phyloP scores from a whole-genome alignment of 1,140 invertebrate genomes.

The Danaus plexippus region DNA sequence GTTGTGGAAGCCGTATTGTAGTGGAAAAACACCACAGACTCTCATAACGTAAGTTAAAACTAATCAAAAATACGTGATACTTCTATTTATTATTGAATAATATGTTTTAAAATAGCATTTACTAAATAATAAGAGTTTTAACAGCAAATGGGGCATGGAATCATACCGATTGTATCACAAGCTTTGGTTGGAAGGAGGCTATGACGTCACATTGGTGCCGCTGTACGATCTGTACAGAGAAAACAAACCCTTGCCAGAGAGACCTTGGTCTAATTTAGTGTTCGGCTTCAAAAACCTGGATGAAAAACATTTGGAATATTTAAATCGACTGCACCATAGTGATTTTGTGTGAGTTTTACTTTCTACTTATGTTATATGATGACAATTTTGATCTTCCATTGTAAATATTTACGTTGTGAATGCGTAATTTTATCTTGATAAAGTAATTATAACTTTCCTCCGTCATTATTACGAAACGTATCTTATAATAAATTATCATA shows the following conservation, averaged over 20 bases:
- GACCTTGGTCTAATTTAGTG: constrained; percentile 72
- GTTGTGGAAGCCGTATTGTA: constrained; percentile 80
- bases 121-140: constrained; percentile 13
- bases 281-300: constrained; percentile 73
- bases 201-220: constrained; percentile 74
- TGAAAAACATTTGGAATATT: constrained; percentile 62
- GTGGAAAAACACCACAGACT: constrained; percentile 73
- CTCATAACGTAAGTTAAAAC: constrained; percentile 72
- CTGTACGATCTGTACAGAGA: constrained; percentile 69
- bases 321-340: constrained; percentile 57
- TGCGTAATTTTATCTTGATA: too few species aligned
- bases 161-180: constrained; percentile 75
- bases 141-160: constrained; percentile 75
- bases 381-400: too few species aligned
- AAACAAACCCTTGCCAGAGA: constrained; percentile 35
- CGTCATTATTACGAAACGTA: too few species aligned
- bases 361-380: too few species aligned
- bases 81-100: not conserved
- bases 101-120: constrained; percentile 1
- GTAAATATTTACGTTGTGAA: too few species aligned
- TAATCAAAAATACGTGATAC: not conserved
- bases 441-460: too few species aligned
- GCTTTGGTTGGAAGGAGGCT: constrained; percentile 75
- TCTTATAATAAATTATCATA: too few species aligned
- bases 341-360: constrained; percentile 69